Conservation (phyloP, 1,140 invertebrate species). For the Drosophila lacertosa region DNA sequence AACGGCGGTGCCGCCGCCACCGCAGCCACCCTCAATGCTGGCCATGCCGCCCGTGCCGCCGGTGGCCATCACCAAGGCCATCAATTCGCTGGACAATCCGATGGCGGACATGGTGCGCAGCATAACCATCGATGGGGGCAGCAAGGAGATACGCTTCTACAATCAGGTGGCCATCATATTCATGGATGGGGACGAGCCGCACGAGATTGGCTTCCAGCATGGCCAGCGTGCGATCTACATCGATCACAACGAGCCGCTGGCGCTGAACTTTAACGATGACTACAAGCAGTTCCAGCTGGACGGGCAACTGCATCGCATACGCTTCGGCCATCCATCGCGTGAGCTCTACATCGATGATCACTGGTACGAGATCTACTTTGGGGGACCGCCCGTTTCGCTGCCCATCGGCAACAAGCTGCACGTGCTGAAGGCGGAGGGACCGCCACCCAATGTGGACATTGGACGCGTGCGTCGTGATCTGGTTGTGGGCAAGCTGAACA, state of each 20-base stretch:
- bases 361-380: constrained; percentile 96
- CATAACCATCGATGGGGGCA: constrained; percentile 93
- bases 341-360: constrained; percentile 95
- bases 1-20: constrained; percentile 58
- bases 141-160: constrained; percentile 94
- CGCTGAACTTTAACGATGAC: constrained; percentile 89
- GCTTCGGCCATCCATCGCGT: constrained; percentile 95
- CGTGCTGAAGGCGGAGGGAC: constrained; percentile 92
- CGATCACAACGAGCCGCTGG: constrained; percentile 89
- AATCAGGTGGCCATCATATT: constrained; percentile 93
- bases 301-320: constrained; percentile 90
- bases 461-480: constrained; percentile 89
- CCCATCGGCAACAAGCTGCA: constrained; percentile 91
- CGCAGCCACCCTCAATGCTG: constrained; percentile 63
- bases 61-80: constrained; percentile 62
- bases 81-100: constrained; percentile 81
- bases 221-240: constrained; percentile 88
- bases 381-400: constrained; percentile 93
- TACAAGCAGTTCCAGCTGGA: constrained; percentile 90
- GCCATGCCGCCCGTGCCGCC: constrained; percentile 52
- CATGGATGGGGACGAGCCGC: constrained; percentile 92
- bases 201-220: constrained; percentile 93
- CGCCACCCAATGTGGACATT: constrained; percentile 93
- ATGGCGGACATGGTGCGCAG: constrained; percentile 85
- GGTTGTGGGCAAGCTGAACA: constrained; percentile 92